Base-by-base conservation (phyloP, 2,113 vertebrate species). In the Chaetorhynchus papuensis region DNA sequence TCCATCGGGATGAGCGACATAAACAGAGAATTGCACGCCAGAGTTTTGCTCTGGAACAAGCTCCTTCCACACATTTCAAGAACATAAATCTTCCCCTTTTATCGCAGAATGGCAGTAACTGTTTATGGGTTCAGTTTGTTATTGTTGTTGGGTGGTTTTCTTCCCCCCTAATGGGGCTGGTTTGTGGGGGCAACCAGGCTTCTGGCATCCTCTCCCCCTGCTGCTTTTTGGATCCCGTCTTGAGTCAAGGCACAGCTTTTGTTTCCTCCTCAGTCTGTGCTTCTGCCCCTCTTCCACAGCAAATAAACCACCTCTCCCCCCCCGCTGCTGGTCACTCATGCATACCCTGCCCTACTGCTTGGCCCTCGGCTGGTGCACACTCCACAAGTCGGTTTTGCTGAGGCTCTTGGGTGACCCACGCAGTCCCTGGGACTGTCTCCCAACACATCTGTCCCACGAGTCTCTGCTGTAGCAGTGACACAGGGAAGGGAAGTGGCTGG, bases 61-160 rank as follows among this genome's bases (percentile, higher is more conserved):
- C 89, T 87, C 85, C 85, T 96, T 92, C 90, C 95, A 97, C 96
- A 95, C 96, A 84, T 97, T 96, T 95, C 91, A 92, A 87, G 90
- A 92, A 95, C 95, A 97, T 95, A 94, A 96, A 97, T 93, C 94
- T 96, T 94, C 86, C 75, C 80, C 83, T 94, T 97, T 96, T 97
- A 93, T 92, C 87, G 1, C 91, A 57, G 72, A 83, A 71, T 2
- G 27, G 76, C 94, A 84, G 80, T 86, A 89, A 91, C 63, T 69
- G 85, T 95, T 94, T 95, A 97, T 92, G 95, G 83, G 87, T 72
- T 94, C 27, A 7, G 18, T 37, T 85, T 95, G 74, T 42, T 86
- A 18, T 72, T 93, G 85, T 49, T 66, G 75, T 80, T 50, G 72
- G 56, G 60, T 86, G 71, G 3, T 54, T 68, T 70, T 45, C n/a